phyloP scores from a whole-genome alignment of 2,888 invertebrate species.

The Anthophora plumipes region DNA sequence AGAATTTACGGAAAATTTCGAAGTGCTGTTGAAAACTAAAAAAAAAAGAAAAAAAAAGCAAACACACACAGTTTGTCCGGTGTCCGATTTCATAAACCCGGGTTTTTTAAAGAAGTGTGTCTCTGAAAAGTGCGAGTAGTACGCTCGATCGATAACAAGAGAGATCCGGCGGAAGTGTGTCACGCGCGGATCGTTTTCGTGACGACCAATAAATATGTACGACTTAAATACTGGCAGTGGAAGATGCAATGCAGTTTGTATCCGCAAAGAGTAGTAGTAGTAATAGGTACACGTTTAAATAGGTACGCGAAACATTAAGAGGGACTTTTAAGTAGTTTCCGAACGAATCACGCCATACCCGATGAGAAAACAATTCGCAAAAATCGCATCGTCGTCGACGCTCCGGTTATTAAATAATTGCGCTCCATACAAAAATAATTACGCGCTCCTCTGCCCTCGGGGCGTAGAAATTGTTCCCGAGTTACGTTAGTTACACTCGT shows the following conservation, averaged over 20 bases:
- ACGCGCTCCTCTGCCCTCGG: conserved; percentile 52
- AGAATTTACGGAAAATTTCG: no score
- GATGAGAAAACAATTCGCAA: conserved; percentile 59
- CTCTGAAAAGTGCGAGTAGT: conserved; percentile 32
- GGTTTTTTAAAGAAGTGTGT: not conserved
- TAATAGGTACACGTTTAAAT: conserved; percentile 54
- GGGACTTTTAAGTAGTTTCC: conserved; percentile 61
- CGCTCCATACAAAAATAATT: conserved; percentile 74
- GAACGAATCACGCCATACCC: conserved; percentile 60
- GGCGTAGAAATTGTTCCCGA: conserved; percentile 33
- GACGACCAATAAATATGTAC: conserved; percentile 77
- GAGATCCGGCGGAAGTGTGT: not conserved
- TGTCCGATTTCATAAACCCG: not conserved
- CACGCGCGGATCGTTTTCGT: conserved; percentile 2
- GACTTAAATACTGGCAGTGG: conserved; percentile 76
- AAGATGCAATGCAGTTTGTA: conserved; percentile 68
- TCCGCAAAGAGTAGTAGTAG: no score
- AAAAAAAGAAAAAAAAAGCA: no score
- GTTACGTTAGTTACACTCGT: conserved; percentile 48
- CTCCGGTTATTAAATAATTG: conserved; percentile 64
- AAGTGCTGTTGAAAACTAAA: no score
- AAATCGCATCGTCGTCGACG: conserved; percentile 58
- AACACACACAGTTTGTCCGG: no score
- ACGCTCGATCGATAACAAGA: conserved; percentile 31
- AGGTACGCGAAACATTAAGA: conserved; percentile 61